A percentile compares a stretch with the other conserved stretches of the same genome.
phyloP scores from a whole-genome alignment of 2,797 vertebrate genomes.

The Cyclura pinguis region DNA sequence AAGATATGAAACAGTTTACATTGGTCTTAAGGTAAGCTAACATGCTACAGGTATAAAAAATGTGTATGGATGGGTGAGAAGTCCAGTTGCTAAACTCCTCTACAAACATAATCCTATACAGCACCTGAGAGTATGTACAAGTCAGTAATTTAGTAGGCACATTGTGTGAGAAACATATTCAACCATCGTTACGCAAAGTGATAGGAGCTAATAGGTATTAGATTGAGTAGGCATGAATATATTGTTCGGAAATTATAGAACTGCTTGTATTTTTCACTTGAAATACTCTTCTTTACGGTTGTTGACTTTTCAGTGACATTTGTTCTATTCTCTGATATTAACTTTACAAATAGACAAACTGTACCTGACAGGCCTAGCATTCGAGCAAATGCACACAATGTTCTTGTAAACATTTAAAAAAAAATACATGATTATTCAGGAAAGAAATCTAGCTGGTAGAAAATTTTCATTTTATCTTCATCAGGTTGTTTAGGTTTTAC shows the following conservation, averaged over 20 bases:
- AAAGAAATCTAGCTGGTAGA: neutral
- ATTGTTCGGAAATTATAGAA: conserved; percentile 28
- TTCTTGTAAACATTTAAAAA: neutral
- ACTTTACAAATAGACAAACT: neutral
- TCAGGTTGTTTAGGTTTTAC: neutral
- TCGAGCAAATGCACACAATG: conserved; percentile 37
- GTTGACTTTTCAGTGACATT: neutral
- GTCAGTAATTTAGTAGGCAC: conserved; percentile 23
- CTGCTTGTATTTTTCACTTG: neutral
- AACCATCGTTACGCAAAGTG: neutral
- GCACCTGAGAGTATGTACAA: neutral
- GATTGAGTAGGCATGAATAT: neutral
- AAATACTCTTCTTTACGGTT: neutral
- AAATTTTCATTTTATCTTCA: neutral
- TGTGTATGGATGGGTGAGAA: too few species aligned
- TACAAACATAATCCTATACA: too few species aligned
- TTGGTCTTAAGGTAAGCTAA: too few species aligned
- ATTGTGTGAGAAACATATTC: neutral
- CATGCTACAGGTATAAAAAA: neutral
- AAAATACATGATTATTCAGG: neutral
- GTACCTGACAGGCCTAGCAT: conserved; percentile 1
- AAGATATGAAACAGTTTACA: too few species aligned
- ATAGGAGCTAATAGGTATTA: neutral
- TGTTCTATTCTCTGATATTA: neutral
- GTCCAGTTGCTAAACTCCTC: too few species aligned